Evolutionary conservation across 1,140 invertebrate species (phyloP).

Genomic region (Aporrectodea caliginosa): DNA sequence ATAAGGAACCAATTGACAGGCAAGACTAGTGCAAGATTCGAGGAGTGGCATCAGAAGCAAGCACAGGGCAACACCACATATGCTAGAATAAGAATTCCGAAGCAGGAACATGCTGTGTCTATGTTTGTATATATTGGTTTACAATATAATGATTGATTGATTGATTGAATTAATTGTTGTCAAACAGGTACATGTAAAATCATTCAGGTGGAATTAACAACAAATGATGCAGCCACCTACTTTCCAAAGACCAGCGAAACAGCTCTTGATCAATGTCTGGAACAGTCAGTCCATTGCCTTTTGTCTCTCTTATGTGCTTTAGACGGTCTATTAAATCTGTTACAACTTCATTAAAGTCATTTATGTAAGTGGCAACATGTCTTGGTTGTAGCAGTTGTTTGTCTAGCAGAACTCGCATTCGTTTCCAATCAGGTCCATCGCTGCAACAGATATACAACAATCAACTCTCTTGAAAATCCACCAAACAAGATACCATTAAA

Average conservation of each 20-base stretch:
- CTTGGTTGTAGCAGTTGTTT: constrained; percentile 7
- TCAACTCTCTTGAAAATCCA: no score
- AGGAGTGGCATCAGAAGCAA: no score
- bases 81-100: no score
- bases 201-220: not conserved
- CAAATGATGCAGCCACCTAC: not conserved
- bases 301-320: not conserved
- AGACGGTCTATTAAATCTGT: constrained; percentile 8
- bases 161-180: not conserved
- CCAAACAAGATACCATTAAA: no score
- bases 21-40: no score
- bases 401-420: constrained; percentile 1
- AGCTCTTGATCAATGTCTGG: constrained; percentile 13
- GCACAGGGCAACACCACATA: no score
- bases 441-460: no score
- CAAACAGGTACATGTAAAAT: not conserved
- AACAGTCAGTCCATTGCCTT: constrained; percentile 6
- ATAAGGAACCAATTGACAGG: no score
- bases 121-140: not conserved
- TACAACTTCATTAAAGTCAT: constrained; percentile 17
- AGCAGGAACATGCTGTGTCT: no score
- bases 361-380: not conserved
- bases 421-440: not conserved
- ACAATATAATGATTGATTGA: not conserved
- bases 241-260: constrained; percentile 18